phyloP scores from a whole-genome alignment of 2,113 vertebrate species.

The Bombycilla garrulus region DNA sequence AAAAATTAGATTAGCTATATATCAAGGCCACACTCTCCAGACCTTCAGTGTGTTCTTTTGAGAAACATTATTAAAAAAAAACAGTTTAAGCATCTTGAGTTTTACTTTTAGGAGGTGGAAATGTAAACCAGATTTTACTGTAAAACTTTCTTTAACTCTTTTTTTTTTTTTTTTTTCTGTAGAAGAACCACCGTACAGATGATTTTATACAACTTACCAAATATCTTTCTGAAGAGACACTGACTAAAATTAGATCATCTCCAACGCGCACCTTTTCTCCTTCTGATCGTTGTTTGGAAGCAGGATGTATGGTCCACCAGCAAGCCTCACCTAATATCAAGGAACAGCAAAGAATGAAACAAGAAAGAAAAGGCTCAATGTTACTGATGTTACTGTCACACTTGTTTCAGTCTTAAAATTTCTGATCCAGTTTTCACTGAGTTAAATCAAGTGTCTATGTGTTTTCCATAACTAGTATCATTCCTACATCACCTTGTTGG shows the following conservation, averaged over 20 bases:
- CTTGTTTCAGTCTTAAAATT: neutral
- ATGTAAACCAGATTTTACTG: neutral
- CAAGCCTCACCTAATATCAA: conserved; percentile 84
- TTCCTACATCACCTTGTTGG: neutral
- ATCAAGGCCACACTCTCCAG: neutral
- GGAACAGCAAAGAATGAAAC: neutral
- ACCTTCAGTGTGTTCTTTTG: neutral
- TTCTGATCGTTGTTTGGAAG: conserved; percentile 88
- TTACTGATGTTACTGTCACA: neutral
- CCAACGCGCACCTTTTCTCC: conserved; percentile 96
- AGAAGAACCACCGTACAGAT: neutral
- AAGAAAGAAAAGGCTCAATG: neutral
- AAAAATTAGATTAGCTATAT: neutral
- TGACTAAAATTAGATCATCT: conserved; percentile 96
- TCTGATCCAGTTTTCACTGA: neutral
- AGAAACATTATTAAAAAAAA: neutral
- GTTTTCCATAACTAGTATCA: neutral
- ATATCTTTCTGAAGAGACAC: conserved; percentile 95
- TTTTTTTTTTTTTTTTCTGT: neutral
- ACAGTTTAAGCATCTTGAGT: neutral
- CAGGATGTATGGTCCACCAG: conserved; percentile 88
- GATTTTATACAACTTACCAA: conserved; percentile 79
- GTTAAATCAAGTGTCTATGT: neutral
- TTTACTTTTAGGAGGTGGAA: neutral
- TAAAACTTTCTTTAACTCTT: neutral